These are phyloP conservation scores for Aeoliscus strigatus DNA, from an alignment of 2,797 vertebrate species.

Conservation along the genomic window DNA sequence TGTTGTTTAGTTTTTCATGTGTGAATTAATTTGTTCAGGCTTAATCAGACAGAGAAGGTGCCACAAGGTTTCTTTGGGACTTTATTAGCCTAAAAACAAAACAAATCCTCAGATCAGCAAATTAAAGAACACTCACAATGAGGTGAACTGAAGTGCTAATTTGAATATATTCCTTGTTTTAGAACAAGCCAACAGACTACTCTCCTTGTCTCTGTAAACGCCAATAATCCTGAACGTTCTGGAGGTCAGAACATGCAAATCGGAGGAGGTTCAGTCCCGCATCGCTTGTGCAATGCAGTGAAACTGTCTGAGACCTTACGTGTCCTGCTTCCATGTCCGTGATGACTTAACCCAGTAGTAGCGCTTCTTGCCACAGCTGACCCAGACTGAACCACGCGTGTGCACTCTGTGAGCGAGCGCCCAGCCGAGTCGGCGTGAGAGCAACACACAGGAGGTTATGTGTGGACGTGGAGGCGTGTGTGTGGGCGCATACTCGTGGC, in stretches of 20 bases:
- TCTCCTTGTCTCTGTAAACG: conserved; percentile 1
- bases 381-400: conserved; percentile 46
- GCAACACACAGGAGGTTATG: neutral
- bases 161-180: conserved; percentile 10
- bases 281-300: conserved; percentile 26
- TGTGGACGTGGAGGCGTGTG: conserved; percentile 1
- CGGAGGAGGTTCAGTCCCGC: conserved; percentile 20
- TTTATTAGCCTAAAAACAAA: conserved; percentile 26
- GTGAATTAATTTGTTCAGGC: conserved; percentile 45
- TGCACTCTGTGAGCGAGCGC: conserved; percentile 24
- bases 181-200: conserved; percentile 5
- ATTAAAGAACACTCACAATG: conserved; percentile 3
- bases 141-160: conserved; percentile 14
- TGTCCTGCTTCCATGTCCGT: conserved; percentile 54
- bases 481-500: neutral
- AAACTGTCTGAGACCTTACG: conserved; percentile 39
- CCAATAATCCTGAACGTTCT: neutral
- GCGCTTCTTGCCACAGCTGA: conserved; percentile 36
- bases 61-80: conserved; percentile 42
- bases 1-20: conserved; percentile 52
- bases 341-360: conserved; percentile 56
- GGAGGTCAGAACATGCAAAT: conserved; percentile 13
- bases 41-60: conserved; percentile 28
- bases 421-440: conserved; percentile 7
- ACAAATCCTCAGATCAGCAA: conserved; percentile 17